Conservation (phyloP, 2,797 vertebrate genomes). For the Cyclopterus lumpus region DNA sequence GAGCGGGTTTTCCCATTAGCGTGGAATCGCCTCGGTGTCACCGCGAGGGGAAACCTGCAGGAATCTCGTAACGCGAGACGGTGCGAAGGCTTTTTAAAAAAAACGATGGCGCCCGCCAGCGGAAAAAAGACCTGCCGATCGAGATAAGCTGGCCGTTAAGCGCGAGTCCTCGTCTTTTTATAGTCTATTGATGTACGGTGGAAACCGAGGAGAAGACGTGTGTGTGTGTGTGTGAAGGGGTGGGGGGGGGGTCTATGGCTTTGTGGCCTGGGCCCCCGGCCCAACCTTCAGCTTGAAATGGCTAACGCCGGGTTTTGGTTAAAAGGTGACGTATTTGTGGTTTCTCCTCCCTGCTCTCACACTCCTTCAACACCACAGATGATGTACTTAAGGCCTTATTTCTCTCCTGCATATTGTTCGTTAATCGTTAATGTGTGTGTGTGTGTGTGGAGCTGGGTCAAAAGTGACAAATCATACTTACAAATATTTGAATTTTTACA, state of each 20-base stretch:
- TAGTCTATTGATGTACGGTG: constrained; percentile 65
- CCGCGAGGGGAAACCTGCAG: constrained; percentile 60
- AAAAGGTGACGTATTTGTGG: constrained; percentile 69
- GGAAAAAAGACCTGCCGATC: constrained; percentile 71
- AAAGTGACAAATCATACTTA: constrained; percentile 45
- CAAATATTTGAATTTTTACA: constrained; percentile 57
- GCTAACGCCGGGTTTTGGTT: constrained; percentile 54
- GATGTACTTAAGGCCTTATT: constrained; percentile 41
- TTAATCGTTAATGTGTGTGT: constrained; percentile 14
- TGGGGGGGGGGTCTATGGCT: constrained; percentile 43
- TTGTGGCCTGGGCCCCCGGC: constrained; percentile 45
- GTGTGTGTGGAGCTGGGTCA: constrained; percentile 3
- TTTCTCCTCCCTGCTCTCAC: constrained; percentile 39
- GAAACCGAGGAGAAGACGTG: constrained; percentile 14
- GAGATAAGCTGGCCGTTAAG: constrained; percentile 69
- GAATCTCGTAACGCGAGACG: constrained; percentile 55
- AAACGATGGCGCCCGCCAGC: constrained; percentile 39
- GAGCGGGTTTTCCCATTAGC: constrained; percentile 60
- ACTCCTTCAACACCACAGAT: constrained; percentile 21
- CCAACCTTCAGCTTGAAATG: constrained; percentile 58
- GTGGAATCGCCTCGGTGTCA: constrained; percentile 40
- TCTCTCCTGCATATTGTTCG: constrained; percentile 18
- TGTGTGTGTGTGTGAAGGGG: constrained; percentile 20
- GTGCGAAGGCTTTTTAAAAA: constrained; percentile 54
- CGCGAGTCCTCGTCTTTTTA: constrained; percentile 66